Evolutionary conservation across 30 jellyfish, hydroid and myxozoan species (phyloP), one percentile per base, ranked within the genome.

Genomic region (Hydra vulgaris): DNA sequence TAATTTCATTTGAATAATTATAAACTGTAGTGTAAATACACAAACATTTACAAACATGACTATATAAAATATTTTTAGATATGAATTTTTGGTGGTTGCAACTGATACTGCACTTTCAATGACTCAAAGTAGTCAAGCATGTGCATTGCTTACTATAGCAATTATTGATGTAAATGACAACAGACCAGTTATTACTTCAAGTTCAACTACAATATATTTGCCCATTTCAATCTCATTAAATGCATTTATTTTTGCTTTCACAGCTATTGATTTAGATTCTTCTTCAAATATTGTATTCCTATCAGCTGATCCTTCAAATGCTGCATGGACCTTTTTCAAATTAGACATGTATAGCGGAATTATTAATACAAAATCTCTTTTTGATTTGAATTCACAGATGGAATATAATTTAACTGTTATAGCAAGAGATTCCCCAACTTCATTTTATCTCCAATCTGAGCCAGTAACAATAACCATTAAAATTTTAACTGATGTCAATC

Each of bases 401-500:
- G 40, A 7, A 18, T 80, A 18, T 25, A 22, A 17, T 19, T 16
- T 80, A 17, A 17, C 25, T 23, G 71, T 80, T 23, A n/a, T 22
- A 21, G 87, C 87, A 55, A 70, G 26, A 21, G 87, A 80, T 80
- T 78, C 85, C 1, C 25, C 66, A 24, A 25, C 21, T 27, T 52
- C 20, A 17, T 25, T 0, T 69, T 22, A 54, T 24, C 18, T 19
- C 15, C 23, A 22, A 54, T 61, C 79, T 20, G 0, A 23, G 1
- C 66, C 69, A 1, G 23, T 86, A 74, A 20, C 69, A 18, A 86
- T 84, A 4, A 83, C 90, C 17, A 81, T 91, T 12, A 89, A 73
- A 17, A 95, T 84, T 81, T 56, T 89, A 27, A 86, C 86, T 67
- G 96, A 86, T 77, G 86, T 85, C 78, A 91, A 79, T 26, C 96